Conservation (phyloP, 2,113 vertebrate genomes). For the Sminthopsis crassicaudata region DNA sequence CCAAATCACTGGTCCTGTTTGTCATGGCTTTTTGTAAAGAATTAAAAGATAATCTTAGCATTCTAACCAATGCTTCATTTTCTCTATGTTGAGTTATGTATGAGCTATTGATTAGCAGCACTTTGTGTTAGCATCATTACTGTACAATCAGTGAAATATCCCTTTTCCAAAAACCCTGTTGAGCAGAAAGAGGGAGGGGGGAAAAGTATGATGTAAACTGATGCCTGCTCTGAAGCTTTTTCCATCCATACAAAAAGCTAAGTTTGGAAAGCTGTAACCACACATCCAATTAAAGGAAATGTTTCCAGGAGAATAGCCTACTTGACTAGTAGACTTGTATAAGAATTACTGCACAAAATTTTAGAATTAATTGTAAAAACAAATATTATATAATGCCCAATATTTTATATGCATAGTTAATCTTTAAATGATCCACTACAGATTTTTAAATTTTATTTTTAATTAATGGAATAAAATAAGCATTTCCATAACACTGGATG, state of each 20-base stretch:
- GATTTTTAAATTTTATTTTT: conserved; percentile 34
- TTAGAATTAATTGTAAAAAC: conserved; percentile 69
- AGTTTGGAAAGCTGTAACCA: conserved; percentile 79
- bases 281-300: conserved; percentile 79
- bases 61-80: neutral
- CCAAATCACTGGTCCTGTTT: conserved; percentile 61
- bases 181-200: conserved; percentile 16
- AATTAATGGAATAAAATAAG: neutral
- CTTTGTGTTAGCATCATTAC: conserved; percentile 51
- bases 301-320: conserved; percentile 80
- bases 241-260: conserved; percentile 77
- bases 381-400: conserved; percentile 81
- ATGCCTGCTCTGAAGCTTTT: conserved; percentile 71
- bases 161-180: conserved; percentile 45
- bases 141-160: conserved; percentile 49
- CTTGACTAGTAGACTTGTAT: conserved; percentile 78
- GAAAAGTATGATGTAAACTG: neutral
- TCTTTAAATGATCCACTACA: conserved; percentile 74
- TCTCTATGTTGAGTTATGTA: conserved; percentile 38
- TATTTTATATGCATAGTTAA: conserved; percentile 80
- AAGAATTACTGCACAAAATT: conserved; percentile 80
- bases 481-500: neutral
- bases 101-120: conserved; percentile 25
- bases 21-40: conserved; percentile 38
- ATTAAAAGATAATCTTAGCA: conserved; percentile 34